phyloP scores from a whole-genome alignment of 1,140 invertebrate genomes.

The Probaryconus sp. region DNA sequence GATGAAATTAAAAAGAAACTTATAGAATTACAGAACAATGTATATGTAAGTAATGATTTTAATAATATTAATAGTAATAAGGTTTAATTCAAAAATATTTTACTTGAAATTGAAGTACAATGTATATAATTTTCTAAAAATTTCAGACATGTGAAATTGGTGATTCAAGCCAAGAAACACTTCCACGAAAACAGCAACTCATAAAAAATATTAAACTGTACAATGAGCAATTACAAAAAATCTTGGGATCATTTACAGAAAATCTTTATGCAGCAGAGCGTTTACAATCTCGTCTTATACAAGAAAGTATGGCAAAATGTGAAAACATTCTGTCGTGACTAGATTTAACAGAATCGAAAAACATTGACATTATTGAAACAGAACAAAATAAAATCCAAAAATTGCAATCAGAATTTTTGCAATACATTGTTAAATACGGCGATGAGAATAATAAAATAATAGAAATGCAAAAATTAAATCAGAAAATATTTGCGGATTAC shows the following conservation, averaged over 20 bases:
- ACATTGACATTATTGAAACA: neutral
- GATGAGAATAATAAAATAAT: constrained; percentile 61
- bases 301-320: constrained; percentile 30
- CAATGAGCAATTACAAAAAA: constrained; percentile 17
- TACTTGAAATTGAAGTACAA: too few species aligned
- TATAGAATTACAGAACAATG: neutral
- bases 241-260: too few species aligned
- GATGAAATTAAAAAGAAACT: constrained; percentile 8
- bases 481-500: constrained; percentile 70
- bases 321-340: constrained; percentile 19
- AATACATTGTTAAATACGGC: constrained; percentile 38
- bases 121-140: too few species aligned
- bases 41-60: constrained; percentile 1
- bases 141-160: constrained; percentile 1
- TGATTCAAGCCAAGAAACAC: neutral
- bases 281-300: constrained; percentile 10
- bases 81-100: too few species aligned
- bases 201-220: constrained; percentile 24
- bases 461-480: constrained; percentile 64
- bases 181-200: constrained; percentile 2
- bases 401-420: constrained; percentile 10
- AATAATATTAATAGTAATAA: too few species aligned
- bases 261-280: constrained; percentile 21
- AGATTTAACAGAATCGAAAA: neutral
- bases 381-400: constrained; percentile 9